Percentiles rank a stretch among this genome's conserved stretches.
Evolutionary conservation across 2,113 vertebrate species (phyloP).

Genomic region (Hippopotamus amphibius): DNA sequence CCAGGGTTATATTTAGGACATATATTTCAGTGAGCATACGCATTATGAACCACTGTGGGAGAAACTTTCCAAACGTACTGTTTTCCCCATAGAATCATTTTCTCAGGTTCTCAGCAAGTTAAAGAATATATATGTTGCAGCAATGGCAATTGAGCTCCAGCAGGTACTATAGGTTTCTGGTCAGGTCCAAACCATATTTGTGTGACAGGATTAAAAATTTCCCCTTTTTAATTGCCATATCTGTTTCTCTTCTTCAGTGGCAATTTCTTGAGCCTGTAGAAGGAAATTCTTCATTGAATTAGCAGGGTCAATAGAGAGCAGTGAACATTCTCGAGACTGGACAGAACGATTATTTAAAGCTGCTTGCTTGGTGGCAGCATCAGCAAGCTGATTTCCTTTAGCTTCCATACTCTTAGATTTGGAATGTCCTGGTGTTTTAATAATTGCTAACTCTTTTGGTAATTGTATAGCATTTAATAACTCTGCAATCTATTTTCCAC

Average conservation of each 20-base stretch:
- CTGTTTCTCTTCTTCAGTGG: background rate
- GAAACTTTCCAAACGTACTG: background rate
- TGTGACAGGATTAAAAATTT: background rate
- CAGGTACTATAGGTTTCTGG: background rate
- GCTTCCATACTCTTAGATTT: background rate
- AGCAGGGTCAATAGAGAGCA: background rate
- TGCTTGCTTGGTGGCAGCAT: background rate
- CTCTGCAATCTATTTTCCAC: too few species aligned
- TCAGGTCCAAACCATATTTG: background rate
- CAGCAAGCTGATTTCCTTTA: background rate
- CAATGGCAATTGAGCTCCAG: background rate
- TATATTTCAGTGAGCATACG: background rate
- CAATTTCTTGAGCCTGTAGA: background rate
- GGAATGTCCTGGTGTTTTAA: background rate
- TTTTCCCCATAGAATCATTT: background rate
- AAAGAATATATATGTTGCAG: background rate
- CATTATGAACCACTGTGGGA: background rate
- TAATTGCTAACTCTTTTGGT: background rate
- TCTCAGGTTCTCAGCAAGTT: background rate
- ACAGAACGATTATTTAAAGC: background rate
- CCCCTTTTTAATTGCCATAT: background rate
- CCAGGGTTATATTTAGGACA: background rate
- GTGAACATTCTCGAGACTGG: background rate
- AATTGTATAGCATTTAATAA: background rate
- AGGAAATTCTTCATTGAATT: background rate